A percentile compares a stretch with the other conserved stretches of the same genome.
Evolutionary conservation across 2,797 vertebrate genomes (phyloP).

Genomic region (Diceros bicornis): DNA sequence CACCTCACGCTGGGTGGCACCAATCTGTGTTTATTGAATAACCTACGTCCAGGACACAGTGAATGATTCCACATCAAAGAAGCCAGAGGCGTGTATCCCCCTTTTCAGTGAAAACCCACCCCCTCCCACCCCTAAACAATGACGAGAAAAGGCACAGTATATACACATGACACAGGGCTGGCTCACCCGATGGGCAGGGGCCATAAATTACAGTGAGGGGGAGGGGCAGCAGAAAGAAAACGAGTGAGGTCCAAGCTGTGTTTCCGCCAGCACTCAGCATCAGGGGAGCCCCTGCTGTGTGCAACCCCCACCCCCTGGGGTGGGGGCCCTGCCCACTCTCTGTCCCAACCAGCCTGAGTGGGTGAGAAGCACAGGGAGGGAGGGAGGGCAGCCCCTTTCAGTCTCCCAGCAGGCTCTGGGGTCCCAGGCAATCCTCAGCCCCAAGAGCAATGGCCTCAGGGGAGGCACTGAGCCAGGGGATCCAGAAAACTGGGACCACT

Average conservation of each 20-base stretch:
- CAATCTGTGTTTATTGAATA: slow-evolving; percentile 83
- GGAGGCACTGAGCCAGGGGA: neutral
- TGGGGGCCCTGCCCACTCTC: neutral
- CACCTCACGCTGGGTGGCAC: slow-evolving; percentile 47
- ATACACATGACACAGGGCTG: slow-evolving; percentile 79
- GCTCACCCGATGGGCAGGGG: slow-evolving; percentile 50
- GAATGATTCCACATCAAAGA: slow-evolving; percentile 61
- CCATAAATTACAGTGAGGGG: slow-evolving; percentile 72
- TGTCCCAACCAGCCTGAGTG: neutral
- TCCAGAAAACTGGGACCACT: neutral
- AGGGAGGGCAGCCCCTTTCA: neutral
- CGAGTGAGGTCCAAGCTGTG: neutral
- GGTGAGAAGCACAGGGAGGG: neutral
- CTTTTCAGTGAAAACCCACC: slow-evolving; percentile 71
- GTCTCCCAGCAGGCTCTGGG: neutral
- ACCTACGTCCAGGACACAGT: slow-evolving; percentile 61
- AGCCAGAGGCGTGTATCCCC: slow-evolving; percentile 3
- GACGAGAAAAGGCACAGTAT: slow-evolving; percentile 86
- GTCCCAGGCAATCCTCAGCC: neutral
- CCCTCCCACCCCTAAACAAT: slow-evolving; percentile 69
- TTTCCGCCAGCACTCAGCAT: neutral
- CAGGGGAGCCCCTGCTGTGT: neutral
- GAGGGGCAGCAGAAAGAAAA: neutral
- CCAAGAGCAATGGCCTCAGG: neutral
- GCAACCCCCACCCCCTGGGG: too few relatives aligned